Evolutionary conservation across 2,113 vertebrate genomes (phyloP), one percentile per base, ranked within the genome.

Genomic region (Carassius carassius): DNA sequence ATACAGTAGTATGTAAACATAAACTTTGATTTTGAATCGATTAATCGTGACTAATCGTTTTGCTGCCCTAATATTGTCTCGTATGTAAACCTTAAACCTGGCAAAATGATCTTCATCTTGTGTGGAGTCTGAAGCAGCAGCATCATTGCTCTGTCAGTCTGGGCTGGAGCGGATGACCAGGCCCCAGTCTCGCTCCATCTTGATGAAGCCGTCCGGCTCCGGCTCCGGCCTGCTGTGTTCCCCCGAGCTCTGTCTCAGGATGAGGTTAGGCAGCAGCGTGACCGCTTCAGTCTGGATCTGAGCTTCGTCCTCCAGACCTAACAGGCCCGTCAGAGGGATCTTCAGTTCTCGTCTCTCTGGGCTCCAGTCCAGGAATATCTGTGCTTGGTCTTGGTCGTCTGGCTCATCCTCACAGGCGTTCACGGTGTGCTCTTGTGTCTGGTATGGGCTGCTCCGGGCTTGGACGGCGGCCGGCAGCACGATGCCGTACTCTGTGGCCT

Each of bases 121-220:
- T 32, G 14, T 32, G 17, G 69, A 72, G 69, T 72, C 69, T 70
- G 35, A 51, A 51, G 49, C 13, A 5, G 49, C 0, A 37, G 29
- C 8, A 0, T 44, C 44, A 41, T 11, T 16, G 3, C 10, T 8
- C 9, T 47, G 51, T 49, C 49, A 54, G 51, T 82, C 56, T 1
- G 25, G 1, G 51, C 3, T 78, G 58, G 44, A 84, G 35, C 89
- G 86, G 23, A 91, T 77, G 32, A 85, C 77, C 12, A 96, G 92
- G 1, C 65, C 93, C 96, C 95, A 97, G 3, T 92, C 90, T 78
- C 94, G 91, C 86, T 92, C 93, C 86, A 97, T 95, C 6, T 88
- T 90, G 47, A 84, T 10, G 72, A 96, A 93, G 3, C 56, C 73
- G 81, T 92, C 91, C 35, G 5, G 35, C 35, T 37, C 35, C 35